These are phyloP conservation scores for Pachyseris speciosa DNA, from an alignment of 64 coral and sea anemone genomes.

Conservation along the genomic window DNA sequence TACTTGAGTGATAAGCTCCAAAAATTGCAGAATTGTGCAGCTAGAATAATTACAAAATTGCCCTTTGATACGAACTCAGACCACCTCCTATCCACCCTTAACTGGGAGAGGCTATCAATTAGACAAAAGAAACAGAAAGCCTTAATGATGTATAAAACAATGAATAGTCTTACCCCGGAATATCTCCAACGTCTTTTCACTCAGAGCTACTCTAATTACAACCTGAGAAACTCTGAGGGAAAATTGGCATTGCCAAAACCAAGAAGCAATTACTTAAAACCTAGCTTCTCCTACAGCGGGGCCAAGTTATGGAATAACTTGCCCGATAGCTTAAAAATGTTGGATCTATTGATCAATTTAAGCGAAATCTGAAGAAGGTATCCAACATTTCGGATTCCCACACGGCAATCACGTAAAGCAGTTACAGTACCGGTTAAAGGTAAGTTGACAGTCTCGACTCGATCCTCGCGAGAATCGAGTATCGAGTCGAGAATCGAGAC, in stretches of 20 bases:
- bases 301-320: constrained; percentile 13
- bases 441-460: no score
- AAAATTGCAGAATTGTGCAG: constrained; percentile 62
- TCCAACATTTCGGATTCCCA: no score
- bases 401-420: no score
- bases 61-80: constrained; percentile 1
- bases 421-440: no score
- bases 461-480: no score
- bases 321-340: background rate
- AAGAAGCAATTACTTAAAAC: constrained; percentile 11
- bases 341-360: no score
- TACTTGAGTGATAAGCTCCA: constrained; percentile 41
- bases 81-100: background rate
- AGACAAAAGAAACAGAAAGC: constrained; percentile 9
- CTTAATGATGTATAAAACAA: constrained; percentile 16
- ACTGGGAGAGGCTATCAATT: constrained; percentile 12
- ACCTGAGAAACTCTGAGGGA: constrained; percentile 17
- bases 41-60: constrained; percentile 35
- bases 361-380: no score
- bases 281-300: constrained; percentile 13
- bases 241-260: constrained; percentile 1
- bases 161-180: background rate
- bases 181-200: constrained; percentile 29
- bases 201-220: background rate
- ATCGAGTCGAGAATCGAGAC: no score